phyloP scores from a whole-genome alignment of 2,113 vertebrate species.

The Scortum barcoo region DNA sequence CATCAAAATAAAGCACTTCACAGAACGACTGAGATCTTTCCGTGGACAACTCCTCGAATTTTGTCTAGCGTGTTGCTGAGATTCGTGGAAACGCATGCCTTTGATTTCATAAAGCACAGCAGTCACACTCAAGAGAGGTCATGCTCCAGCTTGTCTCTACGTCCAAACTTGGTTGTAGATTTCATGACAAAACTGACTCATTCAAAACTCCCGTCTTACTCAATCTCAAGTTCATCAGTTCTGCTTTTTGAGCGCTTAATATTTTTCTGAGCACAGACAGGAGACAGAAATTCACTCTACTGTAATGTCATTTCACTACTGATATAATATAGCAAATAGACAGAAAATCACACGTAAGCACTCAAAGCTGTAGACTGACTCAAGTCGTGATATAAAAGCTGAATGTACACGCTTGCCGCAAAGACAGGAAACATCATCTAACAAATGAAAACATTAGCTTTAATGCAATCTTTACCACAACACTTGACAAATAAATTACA shows the following conservation, averaged over 20 bases:
- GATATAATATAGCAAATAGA: not conserved
- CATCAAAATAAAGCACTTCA: not conserved
- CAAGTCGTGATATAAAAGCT: not conserved
- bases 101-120: not conserved
- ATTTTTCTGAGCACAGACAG: not conserved
- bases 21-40: fast-evolving
- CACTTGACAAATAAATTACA: constrained; percentile 52
- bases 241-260: not conserved
- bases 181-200: constrained; percentile 34
- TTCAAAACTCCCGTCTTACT: not conserved
- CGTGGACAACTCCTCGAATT: not conserved
- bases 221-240: not conserved
- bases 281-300: no score
- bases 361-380: no score
- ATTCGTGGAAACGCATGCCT: not conserved
- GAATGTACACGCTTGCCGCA: not conserved
- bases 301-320: not conserved
- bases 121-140: not conserved
- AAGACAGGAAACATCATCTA: not conserved
- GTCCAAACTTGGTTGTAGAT: not conserved
- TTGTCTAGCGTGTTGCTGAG: not conserved
- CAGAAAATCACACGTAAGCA: no score
- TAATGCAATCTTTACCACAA: constrained; percentile 33
- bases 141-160: constrained; percentile 16
- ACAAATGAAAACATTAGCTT: constrained; percentile 13